Conservation (phyloP, 2,888 invertebrate species). For the Orthosia cruda region DNA sequence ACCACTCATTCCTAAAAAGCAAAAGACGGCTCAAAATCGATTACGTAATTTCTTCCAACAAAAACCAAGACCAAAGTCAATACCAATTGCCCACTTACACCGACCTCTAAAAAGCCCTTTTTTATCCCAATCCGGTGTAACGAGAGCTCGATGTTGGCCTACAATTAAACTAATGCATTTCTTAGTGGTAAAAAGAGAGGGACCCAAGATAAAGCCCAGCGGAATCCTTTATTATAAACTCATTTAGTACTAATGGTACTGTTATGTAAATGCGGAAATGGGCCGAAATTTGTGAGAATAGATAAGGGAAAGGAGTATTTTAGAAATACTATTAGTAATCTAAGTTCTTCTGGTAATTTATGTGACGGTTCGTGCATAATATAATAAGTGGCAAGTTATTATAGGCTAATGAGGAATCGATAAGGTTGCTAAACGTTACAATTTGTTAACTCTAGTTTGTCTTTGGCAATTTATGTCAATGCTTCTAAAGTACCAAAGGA, state of each 20-base stretch:
- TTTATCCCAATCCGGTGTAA: slow-evolving; percentile 74
- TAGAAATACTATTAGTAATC: slow-evolving; percentile 16
- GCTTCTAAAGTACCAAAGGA: not conserved
- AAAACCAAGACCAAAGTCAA: slow-evolving; percentile 23
- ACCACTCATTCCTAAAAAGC: not conserved
- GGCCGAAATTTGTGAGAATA: slow-evolving; percentile 2
- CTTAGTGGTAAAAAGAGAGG: slow-evolving; percentile 62
- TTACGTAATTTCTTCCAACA: slow-evolving; percentile 18
- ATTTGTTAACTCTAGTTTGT: not conserved
- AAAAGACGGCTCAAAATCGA: slow-evolving; percentile 14
- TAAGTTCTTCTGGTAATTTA: not conserved
- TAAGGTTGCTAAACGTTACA: not conserved
- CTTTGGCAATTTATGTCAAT: not conserved
- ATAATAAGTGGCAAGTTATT: not conserved
- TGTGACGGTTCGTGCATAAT: not conserved
- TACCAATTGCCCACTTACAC: slow-evolving; percentile 21
- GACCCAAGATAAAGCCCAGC: slow-evolving; percentile 28
- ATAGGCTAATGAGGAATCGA: not conserved
- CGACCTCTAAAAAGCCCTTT: slow-evolving; percentile 51
- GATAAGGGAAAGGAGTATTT: slow-evolving; percentile 8
- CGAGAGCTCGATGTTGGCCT: slow-evolving; percentile 76
- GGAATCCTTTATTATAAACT: slow-evolving; percentile 85
- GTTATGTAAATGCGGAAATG: slow-evolving; percentile 63
- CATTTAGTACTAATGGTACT: slow-evolving; percentile 82
- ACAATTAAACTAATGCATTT: slow-evolving; percentile 88